Conservation (phyloP, 2,888 invertebrate genomes). For the Cremastobaeus sp. region DNA sequence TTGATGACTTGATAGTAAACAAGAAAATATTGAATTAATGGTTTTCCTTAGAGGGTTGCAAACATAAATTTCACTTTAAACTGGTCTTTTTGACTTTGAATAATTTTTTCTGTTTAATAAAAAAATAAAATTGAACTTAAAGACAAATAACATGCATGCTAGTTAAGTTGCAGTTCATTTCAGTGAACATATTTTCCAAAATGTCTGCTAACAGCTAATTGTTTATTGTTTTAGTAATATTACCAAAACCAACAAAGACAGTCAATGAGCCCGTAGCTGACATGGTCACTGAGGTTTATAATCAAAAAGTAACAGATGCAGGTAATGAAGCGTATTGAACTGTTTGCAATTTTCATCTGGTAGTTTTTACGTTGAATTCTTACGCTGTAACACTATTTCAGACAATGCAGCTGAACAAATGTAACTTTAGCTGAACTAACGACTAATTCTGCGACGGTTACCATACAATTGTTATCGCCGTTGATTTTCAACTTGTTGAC, state of each 20-base stretch:
- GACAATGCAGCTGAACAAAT: constrained; percentile 37
- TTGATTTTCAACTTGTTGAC: constrained; percentile 21
- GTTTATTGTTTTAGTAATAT: constrained; percentile 22
- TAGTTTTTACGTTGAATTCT: too few species aligned
- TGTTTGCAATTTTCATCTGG: background rate
- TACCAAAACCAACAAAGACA: constrained; percentile 24
- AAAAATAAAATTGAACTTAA: too few species aligned
- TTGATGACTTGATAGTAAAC: too few species aligned
- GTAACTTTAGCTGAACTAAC: background rate
- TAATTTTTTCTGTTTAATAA: too few species aligned
- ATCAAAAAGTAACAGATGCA: constrained; percentile 20
- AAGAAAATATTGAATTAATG: too few species aligned
- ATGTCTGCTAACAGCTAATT: background rate
- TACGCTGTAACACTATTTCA: too few species aligned
- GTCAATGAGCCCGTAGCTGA: constrained; percentile 15
- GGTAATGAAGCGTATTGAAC: constrained; percentile 9
- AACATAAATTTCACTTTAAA: too few species aligned
- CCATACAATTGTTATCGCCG: background rate
- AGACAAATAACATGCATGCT: too few species aligned
- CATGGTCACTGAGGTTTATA: constrained; percentile 10
- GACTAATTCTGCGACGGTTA: background rate
- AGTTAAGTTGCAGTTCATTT: background rate
- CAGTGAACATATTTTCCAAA: background rate
- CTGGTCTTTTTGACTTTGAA: too few species aligned
- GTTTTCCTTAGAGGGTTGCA: too few species aligned